These are phyloP conservation scores for Apteryx mantelli DNA, from an alignment of 2,113 vertebrate genomes.

Conservation along the genomic window DNA sequence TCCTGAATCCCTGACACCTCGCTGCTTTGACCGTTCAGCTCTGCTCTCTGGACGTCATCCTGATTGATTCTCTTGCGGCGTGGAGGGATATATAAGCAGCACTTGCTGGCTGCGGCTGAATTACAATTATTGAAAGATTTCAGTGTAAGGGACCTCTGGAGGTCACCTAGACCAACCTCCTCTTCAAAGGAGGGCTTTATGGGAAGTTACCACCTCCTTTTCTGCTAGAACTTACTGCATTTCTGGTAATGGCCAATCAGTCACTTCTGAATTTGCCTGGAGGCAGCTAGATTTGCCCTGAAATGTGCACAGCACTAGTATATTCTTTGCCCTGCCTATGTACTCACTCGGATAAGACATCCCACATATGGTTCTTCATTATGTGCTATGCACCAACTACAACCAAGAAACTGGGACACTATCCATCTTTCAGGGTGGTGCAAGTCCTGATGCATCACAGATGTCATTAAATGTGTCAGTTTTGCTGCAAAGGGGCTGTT, in stretches of 20 bases:
- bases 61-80: neutral
- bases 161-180: neutral
- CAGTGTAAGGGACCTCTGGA: neutral
- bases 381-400: fast-evolving
- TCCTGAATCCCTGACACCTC: neutral
- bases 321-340: neutral
- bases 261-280: neutral
- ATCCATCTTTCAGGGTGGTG: neutral
- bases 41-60: neutral
- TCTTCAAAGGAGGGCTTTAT: neutral
- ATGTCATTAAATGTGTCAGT: conserved; percentile 14
- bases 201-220: neutral
- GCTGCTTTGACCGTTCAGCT: neutral
- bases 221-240: neutral
- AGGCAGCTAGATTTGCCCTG: neutral
- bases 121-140: neutral
- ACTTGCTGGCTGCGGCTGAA: conserved; percentile 30
- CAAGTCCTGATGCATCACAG: conserved; percentile 55
- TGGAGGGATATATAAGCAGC: neutral
- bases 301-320: neutral
- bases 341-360: fast-evolving
- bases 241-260: neutral
- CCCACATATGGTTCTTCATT: neutral
- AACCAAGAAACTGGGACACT: neutral
- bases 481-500: neutral